These are phyloP conservation scores for Tyrannus savana DNA, from an alignment of 2,113 vertebrate species.

Conservation along the genomic window DNA sequence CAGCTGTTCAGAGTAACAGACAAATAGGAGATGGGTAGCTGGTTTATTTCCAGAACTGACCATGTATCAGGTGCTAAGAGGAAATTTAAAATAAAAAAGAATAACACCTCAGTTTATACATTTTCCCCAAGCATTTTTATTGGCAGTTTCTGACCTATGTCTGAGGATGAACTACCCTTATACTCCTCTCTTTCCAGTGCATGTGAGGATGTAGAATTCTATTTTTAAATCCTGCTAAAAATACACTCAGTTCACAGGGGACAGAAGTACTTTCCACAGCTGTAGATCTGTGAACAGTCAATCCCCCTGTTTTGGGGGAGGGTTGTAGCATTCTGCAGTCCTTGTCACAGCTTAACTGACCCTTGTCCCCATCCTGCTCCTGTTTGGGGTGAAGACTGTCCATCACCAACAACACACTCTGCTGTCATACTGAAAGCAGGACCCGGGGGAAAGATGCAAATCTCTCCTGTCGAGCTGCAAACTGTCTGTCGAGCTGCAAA, in stretches of 20 bases:
- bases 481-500: neutral
- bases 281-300: neutral
- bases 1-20: neutral
- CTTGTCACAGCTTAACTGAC: neutral
- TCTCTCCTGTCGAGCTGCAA: neutral
- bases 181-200: neutral
- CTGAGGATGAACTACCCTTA: neutral
- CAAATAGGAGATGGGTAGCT: neutral
- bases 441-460: neutral
- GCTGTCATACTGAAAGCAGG: neutral
- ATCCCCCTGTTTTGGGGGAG: neutral
- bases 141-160: neutral
- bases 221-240: conserved; percentile 49
- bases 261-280: neutral
- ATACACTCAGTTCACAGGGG: neutral
- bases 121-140: neutral
- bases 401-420: neutral
- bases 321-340: neutral
- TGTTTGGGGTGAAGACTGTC: neutral
- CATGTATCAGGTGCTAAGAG: neutral
- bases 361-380: neutral
- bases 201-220: neutral
- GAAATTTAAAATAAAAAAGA: accelerated
- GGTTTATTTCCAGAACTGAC: neutral
- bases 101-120: neutral